Percentiles rank a stretch among this genome's conserved stretches.
Conservation (phyloP, 2,797 vertebrate species). For the Galaxias olidus region DNA sequence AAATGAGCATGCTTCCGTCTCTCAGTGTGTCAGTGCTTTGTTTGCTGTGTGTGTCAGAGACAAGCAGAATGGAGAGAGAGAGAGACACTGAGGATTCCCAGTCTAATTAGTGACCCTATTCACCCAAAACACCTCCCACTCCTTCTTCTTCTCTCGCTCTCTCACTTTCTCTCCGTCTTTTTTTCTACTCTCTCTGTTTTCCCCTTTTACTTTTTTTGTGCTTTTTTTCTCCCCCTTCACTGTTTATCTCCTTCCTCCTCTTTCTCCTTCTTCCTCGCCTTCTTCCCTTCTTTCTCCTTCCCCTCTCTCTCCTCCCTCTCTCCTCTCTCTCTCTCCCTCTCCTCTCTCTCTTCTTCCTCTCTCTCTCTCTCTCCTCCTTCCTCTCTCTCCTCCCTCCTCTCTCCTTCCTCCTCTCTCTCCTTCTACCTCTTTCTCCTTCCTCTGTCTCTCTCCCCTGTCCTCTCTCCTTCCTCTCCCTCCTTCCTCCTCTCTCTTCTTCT, state of each 20-base stretch:
- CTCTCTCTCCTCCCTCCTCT: constrained; percentile 31
- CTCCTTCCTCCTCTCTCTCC: neutral
- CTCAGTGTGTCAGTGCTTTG: constrained; percentile 55
- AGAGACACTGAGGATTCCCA: constrained; percentile 60
- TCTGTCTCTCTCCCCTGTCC: too few relatives aligned
- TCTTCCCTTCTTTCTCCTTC: constrained; percentile 12
- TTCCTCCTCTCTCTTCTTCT: constrained; percentile 25
- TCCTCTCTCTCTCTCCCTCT: neutral
- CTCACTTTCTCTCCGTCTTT: constrained; percentile 37
- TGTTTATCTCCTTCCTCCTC: neutral
- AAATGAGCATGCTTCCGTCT: constrained; percentile 51
- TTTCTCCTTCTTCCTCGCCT: constrained; percentile 12
- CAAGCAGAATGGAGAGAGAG: constrained; percentile 39
- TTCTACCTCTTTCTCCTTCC: neutral
- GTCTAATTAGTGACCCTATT: constrained; percentile 71
- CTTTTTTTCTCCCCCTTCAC: constrained; percentile 25
- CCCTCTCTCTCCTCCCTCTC: constrained; percentile 8
- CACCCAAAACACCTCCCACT: constrained; percentile 40
- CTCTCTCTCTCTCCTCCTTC: constrained; percentile 1
- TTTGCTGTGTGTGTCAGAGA: constrained; percentile 58
- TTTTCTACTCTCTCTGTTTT: constrained; percentile 44
- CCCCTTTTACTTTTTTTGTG: constrained; percentile 38
- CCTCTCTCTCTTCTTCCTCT: neutral
- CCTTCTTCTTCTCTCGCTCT: constrained; percentile 13
- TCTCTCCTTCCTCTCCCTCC: constrained; percentile 34